Percentiles rank a stretch among this genome's conserved stretches.
Evolutionary conservation across 2,113 vertebrate genomes (phyloP).

Genomic region (Lucifuga dentata): DNA sequence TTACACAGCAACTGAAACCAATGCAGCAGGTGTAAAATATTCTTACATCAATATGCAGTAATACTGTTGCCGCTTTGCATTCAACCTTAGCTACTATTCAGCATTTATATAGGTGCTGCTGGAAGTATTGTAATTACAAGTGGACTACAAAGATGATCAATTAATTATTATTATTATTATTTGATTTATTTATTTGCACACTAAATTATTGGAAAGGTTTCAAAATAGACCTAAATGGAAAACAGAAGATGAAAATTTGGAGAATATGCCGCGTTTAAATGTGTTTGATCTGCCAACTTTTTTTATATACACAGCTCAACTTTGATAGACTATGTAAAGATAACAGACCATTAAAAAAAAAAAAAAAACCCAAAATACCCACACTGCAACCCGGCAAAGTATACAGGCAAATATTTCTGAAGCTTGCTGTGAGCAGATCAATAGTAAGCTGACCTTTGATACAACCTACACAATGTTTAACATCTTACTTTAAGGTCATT

Average conservation of each 20-base stretch:
- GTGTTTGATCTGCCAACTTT: no score
- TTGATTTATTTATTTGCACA: no score
- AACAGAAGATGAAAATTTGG: no score
- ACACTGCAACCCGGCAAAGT: constrained; percentile 18
- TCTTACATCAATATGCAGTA: not conserved
- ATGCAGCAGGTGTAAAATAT: not conserved
- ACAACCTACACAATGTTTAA: constrained; percentile 45
- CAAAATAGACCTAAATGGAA: no score
- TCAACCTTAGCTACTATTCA: constrained; percentile 8
- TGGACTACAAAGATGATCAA: constrained; percentile 29
- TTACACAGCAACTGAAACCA: not conserved
- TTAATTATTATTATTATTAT: no score
- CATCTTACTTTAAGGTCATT: constrained; percentile 51
- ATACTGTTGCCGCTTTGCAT: constrained; percentile 23
- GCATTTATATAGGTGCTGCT: constrained; percentile 12
- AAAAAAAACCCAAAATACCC: not conserved
- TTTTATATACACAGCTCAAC: no score
- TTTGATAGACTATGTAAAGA: not conserved
- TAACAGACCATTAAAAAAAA: not conserved
- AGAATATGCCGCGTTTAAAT: no score
- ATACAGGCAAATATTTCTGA: constrained; percentile 39
- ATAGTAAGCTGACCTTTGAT: constrained; percentile 61
- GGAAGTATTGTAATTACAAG: constrained; percentile 47
- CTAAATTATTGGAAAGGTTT: no score
- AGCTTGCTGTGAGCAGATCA: constrained; percentile 38